A percentile compares a stretch with the other conserved stretches of the same genome.
Conservation (phyloP, 1,140 invertebrate genomes). For the Tribolium castaneum region DNA sequence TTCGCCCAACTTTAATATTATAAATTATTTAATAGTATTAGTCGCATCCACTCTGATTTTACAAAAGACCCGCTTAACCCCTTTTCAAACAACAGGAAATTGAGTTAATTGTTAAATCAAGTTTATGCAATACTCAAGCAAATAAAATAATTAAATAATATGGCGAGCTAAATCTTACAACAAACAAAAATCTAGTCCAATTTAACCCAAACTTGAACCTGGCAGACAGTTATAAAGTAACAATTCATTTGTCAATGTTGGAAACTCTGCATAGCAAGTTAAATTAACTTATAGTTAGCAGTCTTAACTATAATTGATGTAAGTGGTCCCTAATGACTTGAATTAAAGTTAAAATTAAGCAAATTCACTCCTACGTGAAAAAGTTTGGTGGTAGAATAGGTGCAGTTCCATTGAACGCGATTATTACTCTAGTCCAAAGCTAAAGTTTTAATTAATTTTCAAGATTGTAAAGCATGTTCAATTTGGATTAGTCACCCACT, state of each 20-base stretch:
- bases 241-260: neutral
- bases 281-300: neutral
- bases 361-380: neutral
- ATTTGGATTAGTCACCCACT: neutral
- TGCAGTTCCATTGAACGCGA: neutral
- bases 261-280: neutral
- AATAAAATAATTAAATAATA: no score
- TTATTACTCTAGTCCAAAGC: neutral
- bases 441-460: neutral
- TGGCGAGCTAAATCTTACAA: no score
- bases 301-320: neutral
- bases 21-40: neutral
- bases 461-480: neutral
- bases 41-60: no score
- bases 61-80: no score
- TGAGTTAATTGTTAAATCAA: no score
- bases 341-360: neutral
- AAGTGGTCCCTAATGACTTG: neutral
- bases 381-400: neutral
- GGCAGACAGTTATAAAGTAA: neutral
- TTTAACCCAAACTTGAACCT: neutral
- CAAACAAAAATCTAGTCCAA: no score
- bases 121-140: no score
- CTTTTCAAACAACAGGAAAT: no score
- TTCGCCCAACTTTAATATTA: neutral